A percentile compares a stretch with the other conserved stretches of the same genome.
These are phyloP conservation scores for Erythrocercus mccallii DNA, from an alignment of 2,113 vertebrate species.

Conservation along the genomic window DNA sequence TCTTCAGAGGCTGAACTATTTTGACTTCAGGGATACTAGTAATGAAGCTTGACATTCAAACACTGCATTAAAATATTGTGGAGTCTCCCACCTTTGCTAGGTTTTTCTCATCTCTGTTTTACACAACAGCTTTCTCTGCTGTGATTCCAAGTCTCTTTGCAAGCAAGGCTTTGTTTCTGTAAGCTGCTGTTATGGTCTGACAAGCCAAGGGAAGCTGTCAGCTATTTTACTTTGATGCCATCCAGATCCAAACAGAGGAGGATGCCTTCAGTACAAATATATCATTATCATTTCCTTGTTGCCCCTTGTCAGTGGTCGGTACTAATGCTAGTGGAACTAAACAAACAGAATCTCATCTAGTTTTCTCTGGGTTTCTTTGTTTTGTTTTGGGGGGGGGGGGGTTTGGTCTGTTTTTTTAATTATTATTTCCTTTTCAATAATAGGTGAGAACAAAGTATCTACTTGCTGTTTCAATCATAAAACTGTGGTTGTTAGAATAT, in stretches of 20 bases:
- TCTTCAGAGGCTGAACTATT: neutral
- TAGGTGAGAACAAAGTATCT: neutral
- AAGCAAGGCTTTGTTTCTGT: neutral
- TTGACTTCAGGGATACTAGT: neutral
- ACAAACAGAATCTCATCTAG: neutral
- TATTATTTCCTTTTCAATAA: neutral
- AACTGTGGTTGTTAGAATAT: neutral
- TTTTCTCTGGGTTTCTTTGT: neutral
- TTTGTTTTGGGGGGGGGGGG: no score
- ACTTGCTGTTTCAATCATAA: neutral
- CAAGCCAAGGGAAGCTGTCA: slow-evolving; percentile 24
- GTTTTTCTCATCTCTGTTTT: neutral
- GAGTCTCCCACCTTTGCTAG: neutral
- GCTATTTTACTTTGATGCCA: slow-evolving; percentile 7
- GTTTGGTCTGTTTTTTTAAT: no score
- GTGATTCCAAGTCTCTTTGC: neutral
- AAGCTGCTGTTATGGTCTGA: neutral
- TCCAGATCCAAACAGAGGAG: neutral
- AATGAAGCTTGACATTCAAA: slow-evolving; percentile 5
- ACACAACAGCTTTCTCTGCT: neutral
- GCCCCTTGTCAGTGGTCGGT: neutral
- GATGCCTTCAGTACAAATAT: neutral
- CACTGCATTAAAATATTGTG: neutral
- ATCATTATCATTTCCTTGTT: neutral
- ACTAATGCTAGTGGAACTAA: neutral